Percentiles rank a stretch among this genome's conserved stretches.
These are phyloP conservation scores for Brachionus rubens DNA, from an alignment of 1,140 invertebrate species.

Conservation along the genomic window DNA sequence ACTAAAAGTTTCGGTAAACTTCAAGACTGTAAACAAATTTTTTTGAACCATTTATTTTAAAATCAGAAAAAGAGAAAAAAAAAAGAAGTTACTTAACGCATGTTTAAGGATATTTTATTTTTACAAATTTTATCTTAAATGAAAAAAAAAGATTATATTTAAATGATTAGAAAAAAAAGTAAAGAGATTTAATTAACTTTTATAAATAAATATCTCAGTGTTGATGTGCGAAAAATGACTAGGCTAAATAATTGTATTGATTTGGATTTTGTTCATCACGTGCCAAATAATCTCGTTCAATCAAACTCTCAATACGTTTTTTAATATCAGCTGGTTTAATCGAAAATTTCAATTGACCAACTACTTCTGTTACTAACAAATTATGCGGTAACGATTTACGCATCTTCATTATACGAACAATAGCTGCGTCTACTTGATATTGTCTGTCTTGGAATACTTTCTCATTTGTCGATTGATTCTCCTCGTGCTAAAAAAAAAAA, in stretches of 20 bases:
- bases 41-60: too few species aligned
- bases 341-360: slow-evolving; percentile 41
- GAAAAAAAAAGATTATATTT: too few species aligned
- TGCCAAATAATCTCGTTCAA: slow-evolving; percentile 43
- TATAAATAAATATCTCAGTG: too few species aligned
- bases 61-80: too few species aligned
- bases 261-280: slow-evolving; percentile 40
- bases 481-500: slow-evolving; percentile 74
- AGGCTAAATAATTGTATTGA: slow-evolving; percentile 43
- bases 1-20: too few species aligned
- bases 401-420: slow-evolving; percentile 99
- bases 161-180: too few species aligned
- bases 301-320: slow-evolving; percentile 46
- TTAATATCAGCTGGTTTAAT: slow-evolving; percentile 45
- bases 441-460: slow-evolving; percentile 99
- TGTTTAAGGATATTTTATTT: too few species aligned
- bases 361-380: slow-evolving; percentile 84
- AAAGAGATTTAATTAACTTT: too few species aligned
- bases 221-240: too few species aligned
- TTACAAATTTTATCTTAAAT: too few species aligned
- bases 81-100: too few species aligned
- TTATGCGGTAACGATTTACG: slow-evolving; percentile 82
- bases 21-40: too few species aligned
- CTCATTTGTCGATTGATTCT: slow-evolving; percentile 83
- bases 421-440: slow-evolving; percentile 98